Conservation (phyloP, 2,113 vertebrate genomes). For the Silurus asotus region DNA sequence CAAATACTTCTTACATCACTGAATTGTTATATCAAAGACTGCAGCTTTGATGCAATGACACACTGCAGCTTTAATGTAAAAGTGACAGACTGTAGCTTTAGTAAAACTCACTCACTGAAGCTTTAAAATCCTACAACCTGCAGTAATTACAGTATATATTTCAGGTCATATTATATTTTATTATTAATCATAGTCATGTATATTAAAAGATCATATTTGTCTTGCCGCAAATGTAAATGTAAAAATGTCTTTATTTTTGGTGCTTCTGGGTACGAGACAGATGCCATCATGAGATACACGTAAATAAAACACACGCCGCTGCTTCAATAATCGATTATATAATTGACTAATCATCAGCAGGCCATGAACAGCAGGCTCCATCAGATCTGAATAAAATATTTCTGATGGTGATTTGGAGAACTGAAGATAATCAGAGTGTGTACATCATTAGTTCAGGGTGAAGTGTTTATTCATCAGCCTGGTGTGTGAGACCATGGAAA, state of each 20-base stretch:
- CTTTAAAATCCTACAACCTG: not conserved
- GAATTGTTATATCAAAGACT: no score
- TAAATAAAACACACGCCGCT: not conserved
- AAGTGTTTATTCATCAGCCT: constrained; percentile 4
- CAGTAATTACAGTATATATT: not conserved
- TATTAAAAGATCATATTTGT: not conserved
- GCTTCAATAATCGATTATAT: not conserved
- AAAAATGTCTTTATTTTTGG: not conserved
- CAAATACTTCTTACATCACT: no score
- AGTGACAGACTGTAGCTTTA: no score
- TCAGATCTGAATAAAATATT: not conserved
- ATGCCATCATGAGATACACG: not conserved
- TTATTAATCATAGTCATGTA: no score
- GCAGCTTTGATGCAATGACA: not conserved
- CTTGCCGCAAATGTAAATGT: no score
- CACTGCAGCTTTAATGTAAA: not conserved
- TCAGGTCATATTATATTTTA: not conserved
- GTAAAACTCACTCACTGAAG: not conserved
- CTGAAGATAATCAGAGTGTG: not conserved
- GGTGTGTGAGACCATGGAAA: not conserved
- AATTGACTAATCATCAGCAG: not conserved
- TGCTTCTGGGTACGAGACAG: not conserved
- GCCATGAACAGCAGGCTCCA: no score
- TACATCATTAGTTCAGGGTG: constrained; percentile 26
- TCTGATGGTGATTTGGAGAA: not conserved